Evolutionary conservation across 1,140 invertebrate species (phyloP), one percentile per base, ranked within the genome.

Genomic region (Cydia strobilella): DNA sequence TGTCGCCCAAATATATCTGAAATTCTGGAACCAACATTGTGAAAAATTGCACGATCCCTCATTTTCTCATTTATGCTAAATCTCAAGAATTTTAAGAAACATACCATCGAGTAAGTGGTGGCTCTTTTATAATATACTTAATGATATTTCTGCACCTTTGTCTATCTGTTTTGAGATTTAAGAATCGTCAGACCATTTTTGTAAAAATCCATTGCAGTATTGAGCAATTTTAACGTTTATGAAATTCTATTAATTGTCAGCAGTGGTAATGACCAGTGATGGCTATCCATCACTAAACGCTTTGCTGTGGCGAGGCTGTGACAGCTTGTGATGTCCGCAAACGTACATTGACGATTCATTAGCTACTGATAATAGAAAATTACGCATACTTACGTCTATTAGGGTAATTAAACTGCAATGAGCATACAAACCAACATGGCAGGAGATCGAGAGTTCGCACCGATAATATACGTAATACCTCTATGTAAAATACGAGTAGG

Each of bases 241-340:
- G 77, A 80, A 80, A 82, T 82, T 78, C 75, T 77, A 82, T 80
- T 76, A 77, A 75, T 77, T 75, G 62, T 65, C 76, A 45, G 76
- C 69, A 74, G 76, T 78, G 78, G 78, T 79, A 81, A 83, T 82
- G 66, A 75, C 74, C 45, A 31, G 72, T 73, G 81, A 81, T 75
- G 72, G 39, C 75, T 76, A 79, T 76, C 80, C 81, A 82, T 80
- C 81, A 77, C 76, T 74, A 78, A 76, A 78, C 77, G 77, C 76
- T 77, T 76, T 69, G 63, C 6, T 39, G 27, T 59, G 54, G n/a
- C 54, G 54, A 10, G 18, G 20, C 54, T 10, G n/a, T 69, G 65
- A 69, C 65, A 42, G 35, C 31, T 23, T n/a, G 54, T 23, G 63
- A 66, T 39, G 65, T 39, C 31, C 23, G 65, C n/a, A 69, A 69